These are phyloP conservation scores for Agrilus mali DNA, from an alignment of 2,888 invertebrate species.

Conservation along the genomic window DNA sequence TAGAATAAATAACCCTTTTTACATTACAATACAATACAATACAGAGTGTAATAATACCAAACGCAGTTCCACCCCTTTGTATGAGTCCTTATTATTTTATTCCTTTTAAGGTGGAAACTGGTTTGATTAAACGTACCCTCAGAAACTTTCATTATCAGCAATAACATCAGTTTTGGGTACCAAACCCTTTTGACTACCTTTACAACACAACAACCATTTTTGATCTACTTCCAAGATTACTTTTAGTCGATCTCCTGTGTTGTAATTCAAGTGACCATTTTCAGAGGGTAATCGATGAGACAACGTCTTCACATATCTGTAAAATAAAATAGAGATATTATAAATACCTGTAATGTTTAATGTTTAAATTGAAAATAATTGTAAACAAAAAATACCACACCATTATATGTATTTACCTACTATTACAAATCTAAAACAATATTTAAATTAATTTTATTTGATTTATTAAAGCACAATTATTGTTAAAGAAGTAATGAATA, in stretches of 20 bases:
- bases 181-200: constrained; percentile 63
- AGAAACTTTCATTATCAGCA: constrained; percentile 28
- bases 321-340: constrained; percentile 13
- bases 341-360: too few relatives aligned
- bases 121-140: constrained; percentile 10
- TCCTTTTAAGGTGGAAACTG: background rate
- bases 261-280: constrained; percentile 65
- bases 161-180: constrained; percentile 61
- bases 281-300: constrained; percentile 65
- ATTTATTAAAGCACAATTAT: too few relatives aligned
- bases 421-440: too few relatives aligned
- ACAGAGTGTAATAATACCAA: too few relatives aligned
- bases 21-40: too few relatives aligned
- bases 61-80: background rate
- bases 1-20: too few relatives aligned
- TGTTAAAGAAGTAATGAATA: too few relatives aligned
- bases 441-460: too few relatives aligned
- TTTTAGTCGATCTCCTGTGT: constrained; percentile 60
- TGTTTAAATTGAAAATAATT: too few relatives aligned
- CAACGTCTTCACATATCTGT: constrained; percentile 58
- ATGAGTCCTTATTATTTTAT: background rate
- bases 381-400: too few relatives aligned
- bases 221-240: constrained; percentile 65
- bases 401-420: too few relatives aligned
- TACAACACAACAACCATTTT: constrained; percentile 61